A percentile compares a stretch with the other conserved stretches of the same genome.
phyloP scores from a whole-genome alignment of 2,888 invertebrate genomes.

The Cryptops parisi region DNA sequence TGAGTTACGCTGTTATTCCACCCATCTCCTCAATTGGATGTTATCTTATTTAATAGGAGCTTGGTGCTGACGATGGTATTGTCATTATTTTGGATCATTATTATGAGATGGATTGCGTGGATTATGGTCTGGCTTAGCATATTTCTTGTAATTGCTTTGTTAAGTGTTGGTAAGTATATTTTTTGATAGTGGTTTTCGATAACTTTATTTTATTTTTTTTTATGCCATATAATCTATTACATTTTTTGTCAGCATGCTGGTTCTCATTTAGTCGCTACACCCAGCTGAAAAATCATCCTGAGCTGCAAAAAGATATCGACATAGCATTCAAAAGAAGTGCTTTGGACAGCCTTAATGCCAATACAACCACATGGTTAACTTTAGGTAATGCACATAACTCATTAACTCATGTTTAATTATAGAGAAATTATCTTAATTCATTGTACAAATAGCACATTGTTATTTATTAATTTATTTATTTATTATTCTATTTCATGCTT shows the following conservation, averaged over 20 bases:
- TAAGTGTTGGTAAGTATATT: conserved; percentile 2
- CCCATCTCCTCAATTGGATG: too few relatives aligned
- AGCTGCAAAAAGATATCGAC: neutral
- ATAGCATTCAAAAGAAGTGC: neutral
- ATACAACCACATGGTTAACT: conserved; percentile 1
- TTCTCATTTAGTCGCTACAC: conserved; percentile 1
- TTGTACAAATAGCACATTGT: neutral
- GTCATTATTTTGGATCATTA: conserved; percentile 1
- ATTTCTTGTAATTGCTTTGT: neutral
- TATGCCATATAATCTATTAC: neutral
- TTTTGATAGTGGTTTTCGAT: neutral
- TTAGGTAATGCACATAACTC: neutral
- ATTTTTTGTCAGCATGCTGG: conserved; percentile 4
- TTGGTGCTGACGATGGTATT: neutral
- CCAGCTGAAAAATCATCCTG: neutral
- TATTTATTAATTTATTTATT: neutral
- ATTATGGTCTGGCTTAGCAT: conserved; percentile 3
- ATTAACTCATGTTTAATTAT: too few relatives aligned
- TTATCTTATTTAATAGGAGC: neutral
- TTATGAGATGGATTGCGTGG: conserved; percentile 5
- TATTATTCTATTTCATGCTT: too few relatives aligned
- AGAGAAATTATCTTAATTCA: neutral
- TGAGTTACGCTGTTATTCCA: too few relatives aligned
- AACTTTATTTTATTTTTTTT: neutral
- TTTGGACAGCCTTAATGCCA: neutral